These are phyloP conservation scores for Gila robusta DNA, from an alignment of 2,797 vertebrate species.

Conservation along the genomic window DNA sequence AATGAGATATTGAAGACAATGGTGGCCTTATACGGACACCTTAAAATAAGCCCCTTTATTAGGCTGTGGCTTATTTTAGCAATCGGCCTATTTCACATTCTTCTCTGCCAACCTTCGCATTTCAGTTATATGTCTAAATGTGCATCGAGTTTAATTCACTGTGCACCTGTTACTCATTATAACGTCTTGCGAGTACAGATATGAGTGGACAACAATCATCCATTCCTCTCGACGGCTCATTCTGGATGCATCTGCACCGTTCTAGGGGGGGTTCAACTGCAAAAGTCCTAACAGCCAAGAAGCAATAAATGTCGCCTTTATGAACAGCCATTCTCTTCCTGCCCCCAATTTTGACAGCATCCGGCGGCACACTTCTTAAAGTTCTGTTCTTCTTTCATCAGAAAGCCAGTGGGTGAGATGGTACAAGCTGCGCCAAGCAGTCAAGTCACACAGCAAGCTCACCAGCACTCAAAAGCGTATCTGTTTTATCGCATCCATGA, in stretches of 20 bases:
- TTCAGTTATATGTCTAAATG: background rate
- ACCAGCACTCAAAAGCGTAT: constrained; percentile 56
- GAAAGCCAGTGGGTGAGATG: constrained; percentile 67
- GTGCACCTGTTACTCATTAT: constrained; percentile 37
- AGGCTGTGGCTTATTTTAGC: background rate
- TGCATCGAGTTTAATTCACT: background rate
- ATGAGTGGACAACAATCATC: background rate
- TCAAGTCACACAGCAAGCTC: constrained; percentile 65
- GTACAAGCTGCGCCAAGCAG: constrained; percentile 61
- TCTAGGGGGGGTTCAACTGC: constrained; percentile 29
- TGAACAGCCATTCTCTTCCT: constrained; percentile 58
- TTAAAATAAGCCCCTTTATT: background rate
- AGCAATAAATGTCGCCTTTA: constrained; percentile 60
- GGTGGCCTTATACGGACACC: background rate
- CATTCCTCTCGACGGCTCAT: constrained; percentile 14
- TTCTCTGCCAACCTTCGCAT: background rate
- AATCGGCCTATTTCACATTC: no score
- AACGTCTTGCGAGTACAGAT: background rate
- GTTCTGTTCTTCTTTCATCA: constrained; percentile 65
- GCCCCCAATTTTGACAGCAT: constrained; percentile 66
- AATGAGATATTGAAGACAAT: background rate
- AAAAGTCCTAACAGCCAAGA: constrained; percentile 60
- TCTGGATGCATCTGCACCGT: constrained; percentile 40
- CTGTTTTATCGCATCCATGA: constrained; percentile 60
- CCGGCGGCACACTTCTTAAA: constrained; percentile 66